Evolutionary conservation across 92 coral and sea anemone genomes (phyloP), one percentile per base, ranked within the genome.

Genomic region (Phenganax subtilis): DNA sequence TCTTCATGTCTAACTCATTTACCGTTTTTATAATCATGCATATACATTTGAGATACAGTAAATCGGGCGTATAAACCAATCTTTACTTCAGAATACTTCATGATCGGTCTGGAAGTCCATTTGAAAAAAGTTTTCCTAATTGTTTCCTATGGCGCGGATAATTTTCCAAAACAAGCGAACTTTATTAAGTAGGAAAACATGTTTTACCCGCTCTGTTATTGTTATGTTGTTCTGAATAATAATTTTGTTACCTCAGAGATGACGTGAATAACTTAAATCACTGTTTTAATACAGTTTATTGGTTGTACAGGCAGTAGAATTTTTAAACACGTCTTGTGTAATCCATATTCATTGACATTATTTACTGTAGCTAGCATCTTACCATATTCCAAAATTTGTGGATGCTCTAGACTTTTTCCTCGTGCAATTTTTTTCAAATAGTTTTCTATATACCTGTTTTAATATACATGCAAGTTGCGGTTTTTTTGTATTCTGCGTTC

Each of bases 391-490:
- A 37, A 37, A 37, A 37, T 2, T 37, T 37, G 2, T 37, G 47
- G 47, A 37, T 37, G 68, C 7, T 62, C 25, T 15, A 28, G 37
- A 10, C 31, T 17, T 65, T 65, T 27, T 44, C 31, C 72, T 12
- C 53, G 15, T 68, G 14, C 12, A 9, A 53, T 68, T 37, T 37
- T 20, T 1, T 37, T 37, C 47, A 37, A 37, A 37, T 37, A 37
- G 51, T 66, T 9, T 37, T 68, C 11, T 37, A 9, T 68, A 30
- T 68, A 68, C 73, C 73, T 68, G 73, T 37, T 37, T 68, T 68
- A 30, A 68, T 30, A 29, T 29, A 29, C 53, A 30, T 9, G 73
- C 70, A 68, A 30, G 31, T 16, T 68, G 54, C 14, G 53, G 7
- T 37, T 27, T 68, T 51, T 20, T 20, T 20, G 25, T 37, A 68